phyloP scores from a whole-genome alignment of 2,888 invertebrate species.

The Unio pictorum region DNA sequence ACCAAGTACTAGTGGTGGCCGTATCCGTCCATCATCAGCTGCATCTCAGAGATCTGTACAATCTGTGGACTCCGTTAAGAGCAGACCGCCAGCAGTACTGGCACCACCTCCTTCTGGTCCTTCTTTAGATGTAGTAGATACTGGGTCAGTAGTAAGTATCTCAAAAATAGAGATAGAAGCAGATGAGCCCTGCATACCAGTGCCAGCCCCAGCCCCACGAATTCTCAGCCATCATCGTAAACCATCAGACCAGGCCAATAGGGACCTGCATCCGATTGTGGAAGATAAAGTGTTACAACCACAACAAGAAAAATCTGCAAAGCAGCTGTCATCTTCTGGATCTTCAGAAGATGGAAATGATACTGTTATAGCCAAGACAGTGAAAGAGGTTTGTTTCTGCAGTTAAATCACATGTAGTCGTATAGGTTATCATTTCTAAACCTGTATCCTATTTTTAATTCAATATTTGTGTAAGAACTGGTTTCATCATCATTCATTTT shows the following conservation, averaged over 20 bases:
- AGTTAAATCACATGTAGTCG: too few species aligned
- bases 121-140: background rate
- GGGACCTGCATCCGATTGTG: slow-evolving; percentile 46
- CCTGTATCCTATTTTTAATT: too few species aligned
- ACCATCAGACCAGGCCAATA: slow-evolving; percentile 35
- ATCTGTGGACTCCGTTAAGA: background rate
- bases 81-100: too few species aligned
- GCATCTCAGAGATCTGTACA: background rate
- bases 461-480: too few species aligned
- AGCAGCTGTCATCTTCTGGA: slow-evolving; percentile 19
- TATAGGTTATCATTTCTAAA: too few species aligned
- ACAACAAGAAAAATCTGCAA: slow-evolving; percentile 21
- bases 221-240: slow-evolving; percentile 26
- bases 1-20: background rate
- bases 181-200: slow-evolving; percentile 3
- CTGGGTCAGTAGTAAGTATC: slow-evolving; percentile 24
- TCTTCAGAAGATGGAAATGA: slow-evolving; percentile 19
- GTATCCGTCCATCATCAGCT: background rate
- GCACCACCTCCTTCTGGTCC: background rate
- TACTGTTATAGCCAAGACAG: slow-evolving; percentile 28
- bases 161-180: slow-evolving; percentile 25
- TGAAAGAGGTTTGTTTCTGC: slow-evolving; percentile 22
- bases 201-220: slow-evolving; percentile 20
- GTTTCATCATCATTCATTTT: too few species aligned
- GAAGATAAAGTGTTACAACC: slow-evolving; percentile 21